Percentiles rank a stretch among this genome's conserved stretches.
phyloP scores from a whole-genome alignment of 2,113 vertebrate species.

The Boleophthalmus pectinirostris region DNA sequence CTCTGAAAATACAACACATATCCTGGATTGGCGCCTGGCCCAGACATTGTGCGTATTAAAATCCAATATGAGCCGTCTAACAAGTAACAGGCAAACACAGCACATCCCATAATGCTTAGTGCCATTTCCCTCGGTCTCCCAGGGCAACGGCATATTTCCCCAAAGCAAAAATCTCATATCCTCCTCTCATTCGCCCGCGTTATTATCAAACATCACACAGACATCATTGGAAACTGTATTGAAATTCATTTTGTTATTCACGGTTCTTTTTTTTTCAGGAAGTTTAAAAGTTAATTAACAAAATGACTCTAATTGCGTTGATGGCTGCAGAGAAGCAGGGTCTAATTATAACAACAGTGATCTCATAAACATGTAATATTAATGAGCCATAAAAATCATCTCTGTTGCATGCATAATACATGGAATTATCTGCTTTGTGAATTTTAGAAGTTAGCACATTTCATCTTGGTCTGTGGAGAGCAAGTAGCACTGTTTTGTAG shows the following conservation, averaged over 20 bases:
- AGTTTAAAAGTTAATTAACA: conserved; percentile 6
- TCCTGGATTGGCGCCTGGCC: not conserved
- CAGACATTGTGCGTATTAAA: not conserved
- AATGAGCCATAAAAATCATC: not conserved
- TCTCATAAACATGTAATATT: conserved; percentile 4
- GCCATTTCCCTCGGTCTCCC: conserved; percentile 3
- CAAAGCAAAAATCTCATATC: conserved; percentile 13
- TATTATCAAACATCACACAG: not conserved
- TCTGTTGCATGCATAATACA: not conserved
- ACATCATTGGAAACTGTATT: not conserved
- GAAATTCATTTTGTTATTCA: not conserved
- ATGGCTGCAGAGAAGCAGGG: not conserved
- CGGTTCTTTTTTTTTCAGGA: not conserved
- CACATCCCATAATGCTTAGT: conserved; percentile 2
- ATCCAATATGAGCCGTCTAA: conserved; percentile 7
- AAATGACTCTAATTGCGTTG: not conserved
- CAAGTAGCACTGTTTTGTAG: not conserved
- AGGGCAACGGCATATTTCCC: conserved; percentile 9
- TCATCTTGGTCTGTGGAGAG: not conserved
- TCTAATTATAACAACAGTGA: not conserved
- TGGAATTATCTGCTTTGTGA: not conserved
- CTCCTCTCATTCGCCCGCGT: not conserved
- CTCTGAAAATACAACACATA: not conserved
- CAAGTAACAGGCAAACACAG: not conserved
- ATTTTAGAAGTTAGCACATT: not conserved